Base-by-base conservation (phyloP, 2,113 vertebrate genomes). In the Sakesphorus luctuosus region DNA sequence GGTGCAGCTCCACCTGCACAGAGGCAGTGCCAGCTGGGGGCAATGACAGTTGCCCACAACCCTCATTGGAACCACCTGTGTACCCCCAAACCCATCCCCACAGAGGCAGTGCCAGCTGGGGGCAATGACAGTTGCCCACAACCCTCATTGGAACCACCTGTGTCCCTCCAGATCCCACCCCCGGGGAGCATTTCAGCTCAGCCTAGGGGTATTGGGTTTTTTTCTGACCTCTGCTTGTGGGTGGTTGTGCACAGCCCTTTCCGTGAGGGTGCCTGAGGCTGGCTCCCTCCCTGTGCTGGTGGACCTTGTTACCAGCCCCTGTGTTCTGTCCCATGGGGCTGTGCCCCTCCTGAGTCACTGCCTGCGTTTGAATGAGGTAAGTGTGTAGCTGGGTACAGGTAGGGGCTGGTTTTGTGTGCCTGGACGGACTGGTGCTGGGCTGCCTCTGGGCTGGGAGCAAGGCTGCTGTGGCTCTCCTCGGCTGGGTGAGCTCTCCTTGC, bases 181-280 rank as follows among this genome's bases (percentile, higher is more conserved):
- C 31, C 13, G 0, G 35, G 14, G 8, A 16, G 14, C 7, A 46
- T 63, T 85, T 61, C 11, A 73, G 43, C 66, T 58, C 52, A 11
- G 44, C 17, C 24, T 33, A 11, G 7, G 31, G 2, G 0, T 1
- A 0, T 0, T 0, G 3, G 2, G 0, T 0, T 1, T 0, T 17
- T 55, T 3, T 0, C 1, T 13, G 9, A 50, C 29, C 33, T 38
- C 15, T 52, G 7, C 1, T 18, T 3, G 1, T 17, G 9, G 2
- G 3, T 3, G 1, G 2, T 10, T 2, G 3, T 15, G 10, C 76
- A 1, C 0, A 2, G 28, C 2, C 1, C 1, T 0, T 0, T 43
- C 1, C 28, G 20, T 2, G 1, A 31, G 8, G 5, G 1, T 16
- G 4, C 1, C 0, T 0, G 11, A 6, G 11, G 0, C 16, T 49